A percentile compares a stretch with the other conserved stretches of the same genome.
Evolutionary conservation across 1,140 invertebrate genomes (phyloP).

Genomic region (Leguminivora glycinivorella): DNA sequence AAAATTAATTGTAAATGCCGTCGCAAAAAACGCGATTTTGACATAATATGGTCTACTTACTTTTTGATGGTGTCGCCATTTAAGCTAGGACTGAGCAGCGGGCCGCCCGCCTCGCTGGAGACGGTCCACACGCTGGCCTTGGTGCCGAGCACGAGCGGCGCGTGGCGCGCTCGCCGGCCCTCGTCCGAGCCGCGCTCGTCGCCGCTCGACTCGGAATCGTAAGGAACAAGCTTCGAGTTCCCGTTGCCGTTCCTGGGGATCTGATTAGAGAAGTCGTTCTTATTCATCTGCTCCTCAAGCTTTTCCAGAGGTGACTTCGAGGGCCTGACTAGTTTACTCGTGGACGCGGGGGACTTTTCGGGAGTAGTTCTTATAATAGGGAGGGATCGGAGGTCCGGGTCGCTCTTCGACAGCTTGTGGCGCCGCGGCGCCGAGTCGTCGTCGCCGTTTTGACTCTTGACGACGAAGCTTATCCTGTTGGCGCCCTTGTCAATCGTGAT

Average conservation of each 20-base stretch:
- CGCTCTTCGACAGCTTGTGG: slow-evolving; percentile 54
- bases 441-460: slow-evolving; percentile 55
- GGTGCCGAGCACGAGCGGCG: slow-evolving; percentile 64
- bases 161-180: slow-evolving; percentile 54
- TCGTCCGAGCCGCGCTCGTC: slow-evolving; percentile 50
- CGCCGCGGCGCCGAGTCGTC: slow-evolving; percentile 43
- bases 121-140: slow-evolving; percentile 78
- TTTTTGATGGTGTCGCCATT: slow-evolving; percentile 74
- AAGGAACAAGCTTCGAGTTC: slow-evolving; percentile 63
- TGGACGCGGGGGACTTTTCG: slow-evolving; percentile 53
- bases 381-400: slow-evolving; percentile 50
- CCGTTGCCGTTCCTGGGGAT: slow-evolving; percentile 52
- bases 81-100: slow-evolving; percentile 68
- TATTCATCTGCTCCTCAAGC: slow-evolving; percentile 73
- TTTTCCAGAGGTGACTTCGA: slow-evolving; percentile 67
- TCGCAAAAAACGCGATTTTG: no score
- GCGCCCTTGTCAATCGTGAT: slow-evolving; percentile 62
- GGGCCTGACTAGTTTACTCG: slow-evolving; percentile 53
- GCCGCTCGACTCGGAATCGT: slow-evolving; percentile 71
- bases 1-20: no score
- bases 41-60: no score
- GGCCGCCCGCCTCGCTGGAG: slow-evolving; percentile 65
- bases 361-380: slow-evolving; percentile 40
- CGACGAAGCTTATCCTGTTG: slow-evolving; percentile 61
- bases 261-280: slow-evolving; percentile 46